phyloP scores from a whole-genome alignment of 2,113 vertebrate species.

The Erpornis zantholeuca region DNA sequence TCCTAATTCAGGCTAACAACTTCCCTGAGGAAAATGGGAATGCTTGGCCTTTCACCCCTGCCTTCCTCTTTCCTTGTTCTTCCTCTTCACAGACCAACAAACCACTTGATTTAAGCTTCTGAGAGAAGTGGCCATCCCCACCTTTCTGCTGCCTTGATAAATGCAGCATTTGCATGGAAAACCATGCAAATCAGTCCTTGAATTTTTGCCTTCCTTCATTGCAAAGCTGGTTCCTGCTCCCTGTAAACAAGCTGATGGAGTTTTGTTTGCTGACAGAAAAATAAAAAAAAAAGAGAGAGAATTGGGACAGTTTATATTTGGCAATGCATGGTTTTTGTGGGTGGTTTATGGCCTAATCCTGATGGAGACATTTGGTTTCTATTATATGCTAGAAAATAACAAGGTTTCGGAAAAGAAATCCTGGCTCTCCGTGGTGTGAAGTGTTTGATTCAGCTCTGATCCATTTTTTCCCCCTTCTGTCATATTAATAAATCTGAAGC shows the following conservation, averaged over 20 bases:
- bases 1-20: neutral
- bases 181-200: neutral
- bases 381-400: neutral
- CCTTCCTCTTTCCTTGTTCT: neutral
- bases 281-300: neutral
- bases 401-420: neutral
- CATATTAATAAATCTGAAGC: neutral
- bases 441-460: neutral
- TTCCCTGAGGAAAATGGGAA: neutral
- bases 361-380: neutral
- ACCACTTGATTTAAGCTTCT: neutral
- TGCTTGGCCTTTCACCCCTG: neutral
- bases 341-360: neutral
- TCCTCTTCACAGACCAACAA: neutral
- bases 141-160: neutral
- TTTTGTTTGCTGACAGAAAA: neutral
- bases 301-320: conserved; percentile 3
- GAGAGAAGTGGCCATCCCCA: neutral
- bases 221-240: neutral
- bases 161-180: neutral
- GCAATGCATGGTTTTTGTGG: neutral
- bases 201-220: neutral
- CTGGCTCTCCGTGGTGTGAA: neutral
- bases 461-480: neutral
- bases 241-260: conserved; percentile 6